Percentiles rank a stretch among this genome's conserved stretches.
These are phyloP conservation scores for Scomber colias DNA, from an alignment of 2,113 vertebrate species.

Conservation along the genomic window DNA sequence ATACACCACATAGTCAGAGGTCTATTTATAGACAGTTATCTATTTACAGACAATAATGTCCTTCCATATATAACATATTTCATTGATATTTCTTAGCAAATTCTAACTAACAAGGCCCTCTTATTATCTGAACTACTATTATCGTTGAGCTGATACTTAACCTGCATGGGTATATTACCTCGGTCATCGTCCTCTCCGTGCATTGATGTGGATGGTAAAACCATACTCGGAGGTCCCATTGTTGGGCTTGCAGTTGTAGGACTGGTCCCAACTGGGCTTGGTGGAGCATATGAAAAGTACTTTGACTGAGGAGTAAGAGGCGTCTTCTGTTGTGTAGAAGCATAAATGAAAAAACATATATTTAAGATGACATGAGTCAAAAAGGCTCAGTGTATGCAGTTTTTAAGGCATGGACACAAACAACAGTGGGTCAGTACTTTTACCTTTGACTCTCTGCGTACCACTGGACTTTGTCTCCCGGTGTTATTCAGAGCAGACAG, in stretches of 20 bases:
- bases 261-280: conserved; percentile 23
- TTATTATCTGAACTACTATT: too few relatives aligned
- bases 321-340: conserved; percentile 35
- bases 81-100: too few relatives aligned
- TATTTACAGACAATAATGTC: too few relatives aligned
- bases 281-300: conserved; percentile 52
- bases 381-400: not conserved
- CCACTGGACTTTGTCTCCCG: conserved; percentile 30
- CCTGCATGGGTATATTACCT: conserved; percentile 52
- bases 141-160: too few relatives aligned
- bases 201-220: conserved; percentile 21
- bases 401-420: not conserved
- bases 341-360: not conserved
- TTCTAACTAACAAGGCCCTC: too few relatives aligned
- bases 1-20: too few relatives aligned
- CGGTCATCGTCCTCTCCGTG: conserved; percentile 47
- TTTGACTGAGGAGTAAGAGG: conserved; percentile 35
- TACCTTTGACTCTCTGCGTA: conserved; percentile 71
- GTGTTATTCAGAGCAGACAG: conserved; percentile 66
- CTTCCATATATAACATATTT: too few relatives aligned
- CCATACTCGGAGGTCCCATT: conserved; percentile 48
- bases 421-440: not conserved
- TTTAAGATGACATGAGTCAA: not conserved
- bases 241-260: conserved; percentile 14
- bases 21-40: too few relatives aligned